Base-by-base conservation (phyloP, 2,888 invertebrate genomes). In the Vanessa cardui region DNA sequence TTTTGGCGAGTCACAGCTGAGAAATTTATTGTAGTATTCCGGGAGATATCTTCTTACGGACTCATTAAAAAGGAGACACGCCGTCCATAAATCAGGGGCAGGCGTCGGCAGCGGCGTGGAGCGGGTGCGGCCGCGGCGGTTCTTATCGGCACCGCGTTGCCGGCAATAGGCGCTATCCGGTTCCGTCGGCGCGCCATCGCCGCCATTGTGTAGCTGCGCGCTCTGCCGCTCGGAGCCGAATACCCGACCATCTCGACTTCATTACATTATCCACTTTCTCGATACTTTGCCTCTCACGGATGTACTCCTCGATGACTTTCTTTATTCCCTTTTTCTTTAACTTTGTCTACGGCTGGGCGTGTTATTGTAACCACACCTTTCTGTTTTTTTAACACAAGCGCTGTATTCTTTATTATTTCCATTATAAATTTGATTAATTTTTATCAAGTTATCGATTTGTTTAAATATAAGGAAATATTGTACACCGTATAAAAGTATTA, bases 21-120 rank as follows among this genome's bases (percentile, higher is more conserved):
- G 78, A 87, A 89, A 92, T 92, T 92, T 92, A 92, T 92, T 87
- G 89, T 87, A 83, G 86, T 83, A 84, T 85, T 87, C 86, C 78
- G 81, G 82, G 85, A 87, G 90, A 92, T 92, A 92, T 92, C 91
- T 90, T 92, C 90, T 91, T 92, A 90, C 90, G 82, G 89, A 87
- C 92, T 92, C 92, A 92, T 92, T 92, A 92, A 92, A 92, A 90
- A 92, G 90, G 91, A 92, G 91, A 91, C 90, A 89, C 87, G 90
- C 88, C 90, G 90, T 86, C 89, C 89, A 92, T 92, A 92, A 92
- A 92, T 92, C 92, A 91, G 86, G 85, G 77, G 76, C 81, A 81
- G 84, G 85, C 82, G 83, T 79, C 79, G 84, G 71, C 58, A 73
- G 74, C 68, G 72, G 76, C 72, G 74, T 72, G 73, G 78, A 77